Evolutionary conservation across 2,797 vertebrate species (phyloP), one percentile per base, ranked within the genome.

Genomic region (Peromyscus eremicus): DNA sequence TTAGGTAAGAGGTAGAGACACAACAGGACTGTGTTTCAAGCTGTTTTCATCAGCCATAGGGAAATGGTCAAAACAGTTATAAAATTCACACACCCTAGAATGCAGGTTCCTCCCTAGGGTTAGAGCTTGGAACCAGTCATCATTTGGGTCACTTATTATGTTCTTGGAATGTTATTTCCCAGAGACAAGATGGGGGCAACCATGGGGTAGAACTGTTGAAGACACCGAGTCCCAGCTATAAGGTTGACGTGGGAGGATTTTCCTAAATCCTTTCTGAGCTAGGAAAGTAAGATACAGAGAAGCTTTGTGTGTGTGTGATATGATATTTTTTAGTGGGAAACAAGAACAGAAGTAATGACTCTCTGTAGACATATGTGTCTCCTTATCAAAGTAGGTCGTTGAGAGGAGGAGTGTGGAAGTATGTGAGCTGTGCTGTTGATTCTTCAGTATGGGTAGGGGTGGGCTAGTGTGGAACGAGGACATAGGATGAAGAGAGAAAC

Each of bases 351-450:
- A 79, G 40, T 5, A 43, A 62, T 19, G 1, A 21, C 0, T 55
- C 37, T 52, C 0, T 6, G 7, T 19, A 32, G 29, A 37, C 1
- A 2, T 12, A 13, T 76, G 14, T 13, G 19, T 27, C 82, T 57
- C 66, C 57, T n/a, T 32, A 3, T 4, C 1, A 12, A 29, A 37
- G 21, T n/a, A 13, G 19, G 0, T 46, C 10, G 27, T 13, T n/a
- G 0, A 19, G 25, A 85, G 40, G 82, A 92, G 21, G 23, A 76
- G 25, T 4, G 0, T 0, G 21, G 37, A 32, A n/a, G 46, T 16
- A 21, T 23, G 6, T 1, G 80, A 70, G 52, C 37, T 12, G 4
- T 12, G 2, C 71, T 34, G 4, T 40, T 37, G 32, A 19, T 9
- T 2, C 43, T 1, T 17, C 46, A 29, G 2, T 32, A 8, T 10